Evolutionary conservation across 30 jellyfish, hydroid and myxozoan species (phyloP).

Genomic region (Nemopilema nomurai): DNA sequence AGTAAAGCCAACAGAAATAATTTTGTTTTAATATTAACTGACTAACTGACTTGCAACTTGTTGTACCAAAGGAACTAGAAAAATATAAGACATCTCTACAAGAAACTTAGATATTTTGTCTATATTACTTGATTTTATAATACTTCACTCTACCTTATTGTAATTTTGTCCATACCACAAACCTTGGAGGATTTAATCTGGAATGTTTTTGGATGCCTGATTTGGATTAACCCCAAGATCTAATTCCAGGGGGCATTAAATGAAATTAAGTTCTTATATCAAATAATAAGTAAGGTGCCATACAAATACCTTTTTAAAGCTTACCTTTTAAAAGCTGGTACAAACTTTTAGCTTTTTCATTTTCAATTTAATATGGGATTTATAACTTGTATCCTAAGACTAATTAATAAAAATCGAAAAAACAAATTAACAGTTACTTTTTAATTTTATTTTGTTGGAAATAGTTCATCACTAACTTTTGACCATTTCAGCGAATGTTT

Average conservation of each 20-base stretch:
- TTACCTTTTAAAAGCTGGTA: neutral
- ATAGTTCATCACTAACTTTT: neutral
- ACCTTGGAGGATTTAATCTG: neutral
- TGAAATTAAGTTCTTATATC: neutral
- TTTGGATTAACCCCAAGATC: neutral
- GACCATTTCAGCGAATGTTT: conserved; percentile 7
- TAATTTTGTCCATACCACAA: neutral
- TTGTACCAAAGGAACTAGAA: neutral
- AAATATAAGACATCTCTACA: neutral
- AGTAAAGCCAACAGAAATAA: neutral
- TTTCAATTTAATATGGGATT: neutral
- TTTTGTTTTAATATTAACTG: neutral
- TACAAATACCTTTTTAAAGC: neutral
- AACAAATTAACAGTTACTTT: neutral
- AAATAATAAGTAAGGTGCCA: neutral
- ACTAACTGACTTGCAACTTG: neutral
- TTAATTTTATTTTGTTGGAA: conserved; percentile 10
- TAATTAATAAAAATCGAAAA: neutral
- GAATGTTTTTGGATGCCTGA: neutral
- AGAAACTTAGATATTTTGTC: neutral
- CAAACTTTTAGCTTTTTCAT: neutral
- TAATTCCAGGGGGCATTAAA: neutral
- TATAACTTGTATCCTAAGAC: neutral
- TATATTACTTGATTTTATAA: neutral
- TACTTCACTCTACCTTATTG: neutral